Percentiles rank a stretch among this genome's conserved stretches.
phyloP scores from a whole-genome alignment of 1,140 invertebrate genomes.

The Cotesia typhae region DNA sequence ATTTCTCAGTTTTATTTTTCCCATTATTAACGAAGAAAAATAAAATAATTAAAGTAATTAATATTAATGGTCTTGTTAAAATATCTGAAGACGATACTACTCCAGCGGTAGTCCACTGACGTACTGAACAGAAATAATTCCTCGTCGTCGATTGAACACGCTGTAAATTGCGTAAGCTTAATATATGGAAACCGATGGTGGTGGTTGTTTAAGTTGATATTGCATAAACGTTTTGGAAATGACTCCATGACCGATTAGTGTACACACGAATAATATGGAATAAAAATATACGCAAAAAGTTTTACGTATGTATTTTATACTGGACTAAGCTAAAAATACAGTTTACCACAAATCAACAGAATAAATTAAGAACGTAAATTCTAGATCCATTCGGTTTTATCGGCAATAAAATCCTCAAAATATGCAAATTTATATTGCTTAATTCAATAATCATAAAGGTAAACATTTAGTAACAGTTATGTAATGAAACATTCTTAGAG shows the following conservation, averaged over 20 bases:
- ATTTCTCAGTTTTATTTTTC: constrained; percentile 38
- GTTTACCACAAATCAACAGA: no score
- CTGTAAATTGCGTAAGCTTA: constrained; percentile 33
- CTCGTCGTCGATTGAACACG: constrained; percentile 6
- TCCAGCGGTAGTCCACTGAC: constrained; percentile 19
- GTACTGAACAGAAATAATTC: constrained; percentile 26
- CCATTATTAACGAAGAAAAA: constrained; percentile 32
- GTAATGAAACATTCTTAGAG: constrained; percentile 15
- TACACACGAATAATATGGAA: not conserved
- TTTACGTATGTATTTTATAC: not conserved
- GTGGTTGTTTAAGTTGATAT: constrained; percentile 11
- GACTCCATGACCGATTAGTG: constrained; percentile 18
- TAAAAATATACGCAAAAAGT: not conserved
- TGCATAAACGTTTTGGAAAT: constrained; percentile 35
- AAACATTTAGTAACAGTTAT: constrained; percentile 29
- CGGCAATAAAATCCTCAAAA: not conserved
- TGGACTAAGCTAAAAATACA: not conserved
- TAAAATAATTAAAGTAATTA: not conserved
- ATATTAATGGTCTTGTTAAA: not conserved
- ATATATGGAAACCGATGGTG: constrained; percentile 34
- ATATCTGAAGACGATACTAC: not conserved
- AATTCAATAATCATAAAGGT: not conserved
- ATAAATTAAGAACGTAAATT: no score
- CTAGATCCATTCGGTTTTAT: not conserved
- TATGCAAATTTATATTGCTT: not conserved